Percentiles rank a stretch among this genome's conserved stretches.
Evolutionary conservation across 2,888 invertebrate species (phyloP).

Genomic region (Heliconius charithonia): DNA sequence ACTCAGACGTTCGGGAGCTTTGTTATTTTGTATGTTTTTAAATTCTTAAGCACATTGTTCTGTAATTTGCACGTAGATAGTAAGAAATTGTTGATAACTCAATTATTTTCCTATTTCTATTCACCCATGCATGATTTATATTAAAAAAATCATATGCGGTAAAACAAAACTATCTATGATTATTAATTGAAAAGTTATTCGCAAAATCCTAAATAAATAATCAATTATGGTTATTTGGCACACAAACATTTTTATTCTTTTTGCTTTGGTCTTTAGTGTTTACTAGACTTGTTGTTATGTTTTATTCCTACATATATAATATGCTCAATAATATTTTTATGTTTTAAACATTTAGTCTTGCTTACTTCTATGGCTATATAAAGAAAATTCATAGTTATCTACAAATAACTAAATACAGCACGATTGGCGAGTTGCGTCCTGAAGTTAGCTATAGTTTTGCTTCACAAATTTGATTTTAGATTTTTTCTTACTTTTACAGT

Average conservation of each 20-base stretch:
- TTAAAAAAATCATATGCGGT: no score
- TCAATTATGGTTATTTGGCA: background rate
- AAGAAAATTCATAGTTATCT: background rate
- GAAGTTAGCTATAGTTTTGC: background rate
- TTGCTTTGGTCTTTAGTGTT: background rate
- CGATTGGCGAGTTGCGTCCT: background rate
- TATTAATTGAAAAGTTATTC: no score
- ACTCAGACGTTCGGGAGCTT: no score
- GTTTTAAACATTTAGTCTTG: background rate
- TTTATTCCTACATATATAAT: background rate
- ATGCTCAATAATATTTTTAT: background rate
- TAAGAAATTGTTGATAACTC: no score
- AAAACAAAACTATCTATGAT: no score
- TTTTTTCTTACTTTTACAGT: no score
- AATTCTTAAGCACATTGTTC: no score
- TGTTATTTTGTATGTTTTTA: no score
- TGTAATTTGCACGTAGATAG: no score
- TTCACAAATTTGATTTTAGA: background rate
- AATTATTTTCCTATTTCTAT: no score
- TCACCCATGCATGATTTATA: no score
- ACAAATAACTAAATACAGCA: background rate
- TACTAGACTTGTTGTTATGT: background rate
- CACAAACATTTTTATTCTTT: background rate
- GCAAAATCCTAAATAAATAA: no score
- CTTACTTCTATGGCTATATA: background rate